phyloP scores from a whole-genome alignment of 2,797 vertebrate genomes.

The Cossypha heuglini region DNA sequence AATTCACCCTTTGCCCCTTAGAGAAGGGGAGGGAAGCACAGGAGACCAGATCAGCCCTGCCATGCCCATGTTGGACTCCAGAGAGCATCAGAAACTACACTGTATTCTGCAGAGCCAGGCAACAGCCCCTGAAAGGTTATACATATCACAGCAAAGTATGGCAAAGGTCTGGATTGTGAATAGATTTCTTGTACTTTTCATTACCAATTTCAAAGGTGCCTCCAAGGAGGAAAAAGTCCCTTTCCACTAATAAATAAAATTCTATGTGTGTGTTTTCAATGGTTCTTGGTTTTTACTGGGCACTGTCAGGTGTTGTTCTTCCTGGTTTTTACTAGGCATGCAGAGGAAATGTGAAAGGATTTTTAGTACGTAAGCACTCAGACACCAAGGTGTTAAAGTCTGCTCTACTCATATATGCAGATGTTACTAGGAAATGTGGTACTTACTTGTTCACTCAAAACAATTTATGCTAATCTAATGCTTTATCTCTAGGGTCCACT shows the following conservation, averaged over 20 bases:
- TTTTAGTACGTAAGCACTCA: neutral
- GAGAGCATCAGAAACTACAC: neutral
- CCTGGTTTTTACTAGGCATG: neutral
- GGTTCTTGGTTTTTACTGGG: neutral
- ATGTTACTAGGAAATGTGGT: neutral
- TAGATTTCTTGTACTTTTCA: neutral
- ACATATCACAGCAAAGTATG: neutral
- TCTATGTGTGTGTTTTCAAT: neutral
- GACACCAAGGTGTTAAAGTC: neutral
- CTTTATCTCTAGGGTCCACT: neutral
- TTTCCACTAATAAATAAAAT: neutral
- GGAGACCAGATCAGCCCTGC: neutral
- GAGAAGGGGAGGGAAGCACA: neutral
- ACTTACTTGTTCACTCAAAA: neutral
- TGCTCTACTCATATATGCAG: neutral
- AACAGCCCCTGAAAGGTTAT: neutral
- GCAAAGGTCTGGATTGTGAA: neutral
- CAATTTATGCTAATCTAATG: neutral
- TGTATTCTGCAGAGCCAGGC: neutral
- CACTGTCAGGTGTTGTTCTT: neutral
- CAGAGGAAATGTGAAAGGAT: neutral
- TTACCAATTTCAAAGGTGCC: neutral
- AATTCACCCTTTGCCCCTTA: neutral
- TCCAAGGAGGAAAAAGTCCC: neutral
- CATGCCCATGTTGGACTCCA: neutral